Percentiles rank a stretch among this genome's conserved stretches.
These are phyloP conservation scores for Phoeniculus purpureus DNA, from an alignment of 2,797 vertebrate species.

Conservation along the genomic window DNA sequence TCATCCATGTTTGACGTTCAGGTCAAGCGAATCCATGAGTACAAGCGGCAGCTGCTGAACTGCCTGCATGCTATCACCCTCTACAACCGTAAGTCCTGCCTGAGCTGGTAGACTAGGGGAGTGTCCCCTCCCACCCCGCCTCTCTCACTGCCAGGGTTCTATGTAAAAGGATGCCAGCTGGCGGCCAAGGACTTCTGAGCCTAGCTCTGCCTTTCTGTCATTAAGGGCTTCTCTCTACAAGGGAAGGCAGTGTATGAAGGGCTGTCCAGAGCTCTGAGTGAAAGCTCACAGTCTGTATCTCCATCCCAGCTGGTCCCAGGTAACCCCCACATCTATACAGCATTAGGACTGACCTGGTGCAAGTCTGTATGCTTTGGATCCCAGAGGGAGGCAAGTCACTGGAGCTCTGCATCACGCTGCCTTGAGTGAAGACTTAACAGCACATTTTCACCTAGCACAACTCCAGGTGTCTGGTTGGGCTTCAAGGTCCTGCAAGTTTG, in stretches of 20 bases:
- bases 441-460: neutral
- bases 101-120: neutral
- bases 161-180: neutral
- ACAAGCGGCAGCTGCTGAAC: constrained; percentile 88
- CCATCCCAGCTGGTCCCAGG: neutral
- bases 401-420: neutral
- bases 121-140: neutral
- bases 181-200: neutral
- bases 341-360: neutral
- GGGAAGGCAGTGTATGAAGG: neutral
- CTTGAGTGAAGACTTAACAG: neutral
- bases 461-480: neutral
- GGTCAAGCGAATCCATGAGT: constrained; percentile 89
- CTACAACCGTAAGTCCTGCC: constrained; percentile 83
- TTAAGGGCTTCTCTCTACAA: neutral
- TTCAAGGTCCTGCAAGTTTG: neutral
- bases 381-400: neutral
- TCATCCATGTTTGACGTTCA: constrained; percentile 88
- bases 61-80: constrained; percentile 85
- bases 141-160: neutral
- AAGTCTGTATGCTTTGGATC: neutral
- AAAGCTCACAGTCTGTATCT: neutral
- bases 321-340: neutral
- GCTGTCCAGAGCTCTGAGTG: neutral
- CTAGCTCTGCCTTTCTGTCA: neutral